These are phyloP conservation scores for Odobenus rosmarus DNA, from an alignment of 2,113 vertebrate genomes.

Conservation along the genomic window DNA sequence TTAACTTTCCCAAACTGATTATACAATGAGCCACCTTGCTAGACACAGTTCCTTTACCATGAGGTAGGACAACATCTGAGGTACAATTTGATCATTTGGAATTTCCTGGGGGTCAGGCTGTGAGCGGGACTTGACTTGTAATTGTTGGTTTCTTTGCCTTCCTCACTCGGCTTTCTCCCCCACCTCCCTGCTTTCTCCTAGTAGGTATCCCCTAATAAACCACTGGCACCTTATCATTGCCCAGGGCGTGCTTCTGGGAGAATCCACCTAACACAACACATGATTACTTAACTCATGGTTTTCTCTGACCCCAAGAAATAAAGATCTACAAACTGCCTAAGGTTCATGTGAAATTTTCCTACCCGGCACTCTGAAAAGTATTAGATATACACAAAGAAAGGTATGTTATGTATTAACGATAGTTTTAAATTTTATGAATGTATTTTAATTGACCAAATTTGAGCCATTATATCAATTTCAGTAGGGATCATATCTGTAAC, in stretches of 20 bases:
- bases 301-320: neutral
- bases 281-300: neutral
- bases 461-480: neutral
- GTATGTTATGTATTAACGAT: neutral
- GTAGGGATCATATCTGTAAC: neutral
- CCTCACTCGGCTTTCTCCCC: neutral
- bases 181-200: neutral
- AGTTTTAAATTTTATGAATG: neutral
- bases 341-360: neutral
- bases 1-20: neutral
- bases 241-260: neutral
- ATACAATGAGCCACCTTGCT: neutral
- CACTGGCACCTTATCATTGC: neutral
- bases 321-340: no score
- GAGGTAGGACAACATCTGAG: neutral
- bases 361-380: neutral
- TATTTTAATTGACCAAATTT: conserved; percentile 20
- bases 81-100: neutral
- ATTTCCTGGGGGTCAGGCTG: neutral
- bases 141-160: neutral
- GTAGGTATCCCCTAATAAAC: neutral
- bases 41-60: neutral
- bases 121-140: neutral
- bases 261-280: neutral
- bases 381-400: neutral